Evolutionary conservation across 2,113 vertebrate genomes (phyloP), one percentile per base, ranked within the genome.

Genomic region (Lampris megalopsis): DNA sequence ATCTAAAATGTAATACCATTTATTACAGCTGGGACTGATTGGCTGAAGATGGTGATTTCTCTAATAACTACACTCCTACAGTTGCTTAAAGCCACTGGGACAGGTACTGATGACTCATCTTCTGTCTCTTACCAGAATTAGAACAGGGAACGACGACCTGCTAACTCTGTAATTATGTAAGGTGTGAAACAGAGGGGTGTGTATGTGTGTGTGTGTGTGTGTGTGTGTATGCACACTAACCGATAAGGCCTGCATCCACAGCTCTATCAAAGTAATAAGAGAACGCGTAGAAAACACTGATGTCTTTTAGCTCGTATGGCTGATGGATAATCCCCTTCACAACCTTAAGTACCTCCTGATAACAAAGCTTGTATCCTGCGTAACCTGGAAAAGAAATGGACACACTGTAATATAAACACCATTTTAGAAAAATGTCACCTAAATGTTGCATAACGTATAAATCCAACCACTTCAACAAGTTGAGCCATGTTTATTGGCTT

Each of bases 231-330:
- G 49, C 1, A 48, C 3, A 81, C 92, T 94, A 79, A 99, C 98
- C 96, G 10, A 99, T 98, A 77, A 99, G 88, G 75, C 94, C 92
- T 3, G 95, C 95, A 40, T 99, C 98, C 77, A 90, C 96, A 9
- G 98, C 98, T 73, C 96, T 93, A 79, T 99, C 98, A 54, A 96
- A 99, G 77, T 98, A 99, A 87, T 98, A 99, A 53, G 98, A 98
- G 90, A 99, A 99, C 3, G 98, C 98, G 38, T 97, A 98, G 91
- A 99, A 98, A 67, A 93, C 91, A 35, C 88, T 91, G 89, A 66
- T 76, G 79, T 86, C 88, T 79, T 92, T 84, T 5, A 98, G 88
- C 80, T 97, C 95, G 8, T 93, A 84, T 0, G 96, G 96, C 82
- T 97, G 96, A 82, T 97, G 97, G 72, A 99, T 93, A 82, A 96